Evolutionary conservation across 64 coral and sea anemone species (phyloP).

Genomic region (Acropora tenuis): DNA sequence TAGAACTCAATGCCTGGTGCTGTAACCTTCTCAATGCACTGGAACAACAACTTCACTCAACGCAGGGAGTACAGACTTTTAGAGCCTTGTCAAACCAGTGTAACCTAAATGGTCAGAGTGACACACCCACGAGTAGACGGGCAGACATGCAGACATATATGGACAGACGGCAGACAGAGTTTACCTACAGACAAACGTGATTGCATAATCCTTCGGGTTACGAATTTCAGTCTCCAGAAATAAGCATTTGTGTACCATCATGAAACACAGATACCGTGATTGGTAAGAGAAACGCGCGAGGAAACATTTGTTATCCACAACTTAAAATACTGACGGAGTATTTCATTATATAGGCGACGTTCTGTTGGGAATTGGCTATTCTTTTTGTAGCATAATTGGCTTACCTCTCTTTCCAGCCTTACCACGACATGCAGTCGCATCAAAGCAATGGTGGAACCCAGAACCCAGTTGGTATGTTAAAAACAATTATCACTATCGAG

Average conservation of each 20-base stretch:
- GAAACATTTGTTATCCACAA: not conserved
- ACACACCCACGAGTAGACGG: not conserved
- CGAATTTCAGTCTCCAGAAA: not conserved
- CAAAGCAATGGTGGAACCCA: not conserved
- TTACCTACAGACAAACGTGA: too few species aligned
- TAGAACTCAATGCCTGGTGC: too few species aligned
- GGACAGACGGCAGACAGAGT: not conserved
- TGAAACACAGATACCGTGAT: not conserved
- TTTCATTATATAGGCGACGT: not conserved
- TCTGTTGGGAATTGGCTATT: not conserved
- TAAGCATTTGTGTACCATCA: not conserved
- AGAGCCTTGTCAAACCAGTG: too few species aligned
- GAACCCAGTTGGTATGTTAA: conserved; percentile 33
- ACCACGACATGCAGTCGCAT: conserved; percentile 14
- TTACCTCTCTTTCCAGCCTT: conserved; percentile 31
- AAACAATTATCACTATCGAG: too few species aligned
- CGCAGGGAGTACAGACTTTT: too few species aligned
- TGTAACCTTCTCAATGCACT: too few species aligned
- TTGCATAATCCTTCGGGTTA: not conserved
- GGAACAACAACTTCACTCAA: too few species aligned
- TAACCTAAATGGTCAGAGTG: not conserved
- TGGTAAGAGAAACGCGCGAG: not conserved
- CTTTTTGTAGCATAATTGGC: conserved; percentile 1
- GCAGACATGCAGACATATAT: not conserved
- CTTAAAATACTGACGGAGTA: not conserved